Conservation (phyloP, 2,797 vertebrate species). For the Bovichtus diacanthus region DNA sequence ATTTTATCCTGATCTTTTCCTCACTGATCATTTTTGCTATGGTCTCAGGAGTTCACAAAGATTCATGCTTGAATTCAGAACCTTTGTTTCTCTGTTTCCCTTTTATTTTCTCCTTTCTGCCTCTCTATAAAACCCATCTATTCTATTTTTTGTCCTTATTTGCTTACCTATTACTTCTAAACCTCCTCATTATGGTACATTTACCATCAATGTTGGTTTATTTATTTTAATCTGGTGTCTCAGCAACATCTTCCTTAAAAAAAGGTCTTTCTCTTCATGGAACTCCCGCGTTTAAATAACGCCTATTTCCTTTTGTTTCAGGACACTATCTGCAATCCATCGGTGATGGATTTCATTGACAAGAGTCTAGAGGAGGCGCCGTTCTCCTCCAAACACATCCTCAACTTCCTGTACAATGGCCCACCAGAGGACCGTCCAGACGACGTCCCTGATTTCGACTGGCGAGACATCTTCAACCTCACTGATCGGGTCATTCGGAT, state of each 20-base stretch:
- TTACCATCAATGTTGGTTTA: background rate
- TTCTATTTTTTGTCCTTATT: background rate
- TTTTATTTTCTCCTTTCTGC: background rate
- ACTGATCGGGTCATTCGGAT: slow-evolving; percentile 85
- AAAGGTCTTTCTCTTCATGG: background rate
- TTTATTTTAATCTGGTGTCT: background rate
- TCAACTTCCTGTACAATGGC: slow-evolving; percentile 90
- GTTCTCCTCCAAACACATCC: slow-evolving; percentile 87
- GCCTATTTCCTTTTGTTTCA: slow-evolving; percentile 61
- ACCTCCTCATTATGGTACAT: background rate
- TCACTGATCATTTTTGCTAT: slow-evolving; percentile 4
- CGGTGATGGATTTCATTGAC: slow-evolving; percentile 89
- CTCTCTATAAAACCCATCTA: background rate
- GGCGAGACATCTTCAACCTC: slow-evolving; percentile 90
- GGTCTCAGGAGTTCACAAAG: slow-evolving; percentile 11
- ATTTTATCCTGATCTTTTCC: slow-evolving; percentile 34
- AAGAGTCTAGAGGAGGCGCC: slow-evolving; percentile 82
- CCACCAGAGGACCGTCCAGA: slow-evolving; percentile 73
- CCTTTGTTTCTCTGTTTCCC: background rate
- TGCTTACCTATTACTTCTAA: background rate
- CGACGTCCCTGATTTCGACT: slow-evolving; percentile 84
- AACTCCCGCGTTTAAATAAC: background rate
- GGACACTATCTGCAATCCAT: slow-evolving; percentile 90
- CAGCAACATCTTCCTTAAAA: slow-evolving; percentile 1
- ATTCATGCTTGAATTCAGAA: slow-evolving; percentile 40